Evolutionary conservation across 2,888 invertebrate species (phyloP).

Genomic region (Pegoplata infirma): DNA sequence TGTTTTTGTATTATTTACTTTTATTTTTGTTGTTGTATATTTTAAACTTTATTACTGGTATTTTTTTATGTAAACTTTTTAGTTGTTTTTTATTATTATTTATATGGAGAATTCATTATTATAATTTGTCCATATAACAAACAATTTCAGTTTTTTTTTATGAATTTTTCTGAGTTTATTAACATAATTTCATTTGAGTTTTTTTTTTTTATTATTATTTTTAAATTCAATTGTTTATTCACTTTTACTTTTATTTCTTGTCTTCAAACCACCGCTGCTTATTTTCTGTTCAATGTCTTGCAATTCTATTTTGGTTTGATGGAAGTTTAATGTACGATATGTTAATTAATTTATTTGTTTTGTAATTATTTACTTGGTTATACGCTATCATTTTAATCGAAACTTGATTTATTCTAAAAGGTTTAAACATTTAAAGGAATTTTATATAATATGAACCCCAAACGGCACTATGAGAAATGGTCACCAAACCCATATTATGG

Average conservation of each 20-base stretch:
- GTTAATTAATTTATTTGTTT: no score
- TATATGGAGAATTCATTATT: constrained; percentile 44
- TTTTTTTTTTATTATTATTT: constrained; percentile 27
- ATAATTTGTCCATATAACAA: constrained; percentile 50
- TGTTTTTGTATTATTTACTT: constrained; percentile 37
- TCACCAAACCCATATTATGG: no score
- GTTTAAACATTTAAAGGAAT: no score
- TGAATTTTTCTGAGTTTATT: constrained; percentile 27
- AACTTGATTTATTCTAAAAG: no score
- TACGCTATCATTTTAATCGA: no score
- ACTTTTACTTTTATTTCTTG: constrained; percentile 48
- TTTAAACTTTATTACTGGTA: constrained; percentile 6
- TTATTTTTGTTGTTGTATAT: constrained; percentile 23
- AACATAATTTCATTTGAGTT: constrained; percentile 52
- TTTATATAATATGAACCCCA: no score
- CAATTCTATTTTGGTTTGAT: no score
- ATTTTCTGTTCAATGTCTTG: background rate
- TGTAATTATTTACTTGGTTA: no score
- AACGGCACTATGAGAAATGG: no score
- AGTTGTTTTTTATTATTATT: constrained; percentile 17
- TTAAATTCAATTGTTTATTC: constrained; percentile 33
- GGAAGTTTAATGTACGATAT: no score
- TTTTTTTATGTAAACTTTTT: constrained; percentile 36
- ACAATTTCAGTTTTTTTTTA: constrained; percentile 12
- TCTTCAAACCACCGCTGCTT: constrained; percentile 2